Conservation (phyloP, 2,113 vertebrate genomes). For the Tichodroma muraria region DNA sequence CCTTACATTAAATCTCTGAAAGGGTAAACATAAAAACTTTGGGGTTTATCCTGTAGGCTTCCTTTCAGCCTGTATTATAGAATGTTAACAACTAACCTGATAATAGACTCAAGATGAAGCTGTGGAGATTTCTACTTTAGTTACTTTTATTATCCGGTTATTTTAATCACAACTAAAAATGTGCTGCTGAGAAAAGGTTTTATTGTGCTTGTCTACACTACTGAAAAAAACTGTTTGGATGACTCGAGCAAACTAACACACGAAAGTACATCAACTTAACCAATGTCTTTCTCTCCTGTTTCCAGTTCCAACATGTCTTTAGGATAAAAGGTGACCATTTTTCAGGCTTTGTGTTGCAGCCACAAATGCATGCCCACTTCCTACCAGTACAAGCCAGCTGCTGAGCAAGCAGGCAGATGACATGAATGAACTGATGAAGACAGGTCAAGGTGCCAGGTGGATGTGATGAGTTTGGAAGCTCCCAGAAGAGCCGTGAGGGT, state of each 20-base stretch:
- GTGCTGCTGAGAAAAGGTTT: not conserved
- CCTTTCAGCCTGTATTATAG: not conserved
- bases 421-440: not conserved
- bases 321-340: not conserved
- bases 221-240: not conserved
- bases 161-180: not conserved
- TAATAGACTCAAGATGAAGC: not conserved
- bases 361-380: not conserved
- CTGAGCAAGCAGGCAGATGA: not conserved
- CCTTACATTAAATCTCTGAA: constrained; percentile 5
- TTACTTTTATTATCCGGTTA: not conserved
- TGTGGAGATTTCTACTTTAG: not conserved
- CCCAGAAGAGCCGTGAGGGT: not conserved
- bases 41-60: not conserved
- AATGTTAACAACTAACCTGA: not conserved
- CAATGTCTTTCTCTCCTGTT: not conserved
- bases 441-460: not conserved
- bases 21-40: constrained; percentile 12
- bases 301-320: not conserved
- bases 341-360: not conserved
- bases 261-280: not conserved
- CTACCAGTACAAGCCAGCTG: not conserved
- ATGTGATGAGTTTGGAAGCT: not conserved
- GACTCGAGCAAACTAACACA: not conserved
- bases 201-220: not conserved